Evolutionary conservation across 2,888 invertebrate species (phyloP), one percentile per base, ranked within the genome.

Genomic region (Yponomeuta sedellus): DNA sequence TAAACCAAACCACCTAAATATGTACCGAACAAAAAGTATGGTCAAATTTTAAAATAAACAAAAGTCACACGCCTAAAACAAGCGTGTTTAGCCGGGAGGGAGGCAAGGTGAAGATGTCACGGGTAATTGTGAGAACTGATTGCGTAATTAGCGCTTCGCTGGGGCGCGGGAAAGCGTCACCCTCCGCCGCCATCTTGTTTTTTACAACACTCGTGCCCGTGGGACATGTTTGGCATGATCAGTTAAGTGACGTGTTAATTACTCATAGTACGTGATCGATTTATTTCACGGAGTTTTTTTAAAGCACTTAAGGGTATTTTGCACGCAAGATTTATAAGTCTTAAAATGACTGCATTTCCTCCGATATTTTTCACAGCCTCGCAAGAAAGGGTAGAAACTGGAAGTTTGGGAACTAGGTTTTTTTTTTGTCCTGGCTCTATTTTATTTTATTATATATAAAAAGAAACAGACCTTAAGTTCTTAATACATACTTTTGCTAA

Each of bases 71-170:
- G 44, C 22, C n/a, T 4, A 39, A 40, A 52, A 40, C 11, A n/a
- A 10, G 20, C 20, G 52, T 22, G 22, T 52, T 64, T 58, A 34
- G 40, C 34, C 12, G 10, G 44, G 22, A 71, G 70, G 70, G 69
- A 71, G 67, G 66, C 67, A 72, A 69, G 67, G 69, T 73, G 73
- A 71, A 70, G 72, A 71, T 78, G 81, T 78, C 78, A 75, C 73
- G 75, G 75, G 74, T 88, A 88, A 89, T 88, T 88, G 90, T 91
- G 90, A 87, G 90, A 91, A 90, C 88, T 88, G 85, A 87, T 85
- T 83, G 83, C 72, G 78, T 89, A 88, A 91, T 90, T 91, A 90
- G 88, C 83, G 77, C 82, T 83, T 80, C 85, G 76, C 79, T 73
- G 79, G 90, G 88, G 88, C 88, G 88, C 87, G 89, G 85, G 88